These are phyloP conservation scores for Athetis lepigone DNA, from an alignment of 2,888 invertebrate genomes.

Conservation along the genomic window DNA sequence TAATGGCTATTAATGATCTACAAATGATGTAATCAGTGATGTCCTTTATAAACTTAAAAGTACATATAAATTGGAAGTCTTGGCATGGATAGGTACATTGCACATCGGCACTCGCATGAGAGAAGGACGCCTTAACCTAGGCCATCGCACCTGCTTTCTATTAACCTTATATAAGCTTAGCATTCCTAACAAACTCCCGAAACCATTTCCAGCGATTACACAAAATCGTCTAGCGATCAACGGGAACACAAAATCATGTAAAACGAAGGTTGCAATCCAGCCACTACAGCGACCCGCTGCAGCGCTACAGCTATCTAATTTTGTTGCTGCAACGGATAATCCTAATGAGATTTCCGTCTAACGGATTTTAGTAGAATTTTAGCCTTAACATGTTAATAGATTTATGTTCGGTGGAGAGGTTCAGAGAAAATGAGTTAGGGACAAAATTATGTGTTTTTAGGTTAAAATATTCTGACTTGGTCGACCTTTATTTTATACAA, in stretches of 20 bases:
- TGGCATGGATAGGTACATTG: too few relatives aligned
- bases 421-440: constrained; percentile 11
- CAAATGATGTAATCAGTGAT: too few relatives aligned
- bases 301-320: constrained; percentile 34
- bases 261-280: constrained; percentile 5
- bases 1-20: too few relatives aligned
- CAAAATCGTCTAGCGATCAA: constrained; percentile 8
- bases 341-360: constrained; percentile 55
- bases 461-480: neutral
- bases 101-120: too few relatives aligned
- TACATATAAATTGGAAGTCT: too few relatives aligned
- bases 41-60: too few relatives aligned
- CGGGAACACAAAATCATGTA: constrained; percentile 36
- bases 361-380: constrained; percentile 37
- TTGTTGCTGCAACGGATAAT: constrained; percentile 42
- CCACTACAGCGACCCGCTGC: constrained; percentile 4
- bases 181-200: neutral
- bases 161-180: too few relatives aligned
- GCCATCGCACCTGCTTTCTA: too few relatives aligned
- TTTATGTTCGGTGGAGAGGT: constrained; percentile 32
- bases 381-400: constrained; percentile 38
- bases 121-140: too few relatives aligned
- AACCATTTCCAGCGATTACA: neutral
- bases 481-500: too few relatives aligned
- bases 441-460: neutral